Base-by-base conservation (phyloP, 2,888 invertebrate genomes). In the Drosophila infuscata region DNA sequence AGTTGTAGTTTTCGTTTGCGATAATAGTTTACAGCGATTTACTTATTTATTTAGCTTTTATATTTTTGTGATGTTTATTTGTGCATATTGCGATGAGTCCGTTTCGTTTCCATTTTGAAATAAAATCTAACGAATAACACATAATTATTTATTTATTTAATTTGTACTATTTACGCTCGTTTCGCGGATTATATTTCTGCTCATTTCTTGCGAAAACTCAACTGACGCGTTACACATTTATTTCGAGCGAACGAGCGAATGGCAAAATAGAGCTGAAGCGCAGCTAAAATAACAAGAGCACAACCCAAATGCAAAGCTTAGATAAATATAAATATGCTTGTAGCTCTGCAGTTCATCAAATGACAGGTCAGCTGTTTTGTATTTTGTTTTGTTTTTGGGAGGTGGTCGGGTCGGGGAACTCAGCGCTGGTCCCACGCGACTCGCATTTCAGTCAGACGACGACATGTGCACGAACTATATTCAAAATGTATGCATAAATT, bases 281-380 rank as follows among this genome's bases (percentile, higher is more conserved):
- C 29, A 56, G 59, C 49, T 53, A 59, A 36, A 69, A 65, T 64
- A 66, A 64, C 38, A 81, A 62, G 25, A 62, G 25, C 46, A 46
- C 7, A 46, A 25, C 8, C 54, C 58, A 72, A 71, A 68, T 66
- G 59, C 75, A 60, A 59, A 75, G 79, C 72, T 70, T 82, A 71
- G 70, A 81, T 68, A 74, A 82, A 83, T 74, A 38, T 56, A 56
- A 17, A 56, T 53, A 68, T 71, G 41, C 76, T 79, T 75, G 63
- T 66, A 38, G 62, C 52, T 53, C 33, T 20, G 8, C 41, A 49
- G 46, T 52, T 54, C 49, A 54, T 56, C 63, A 72, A 81, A 79
- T 83, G 83, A 78, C 72, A 75, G 83, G 84, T 84, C 89, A 89
- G 87, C 76, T 78, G 72, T 68, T 74, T 79, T 60, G 0, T 38